Evolutionary conservation across 2,113 vertebrate species (phyloP).

Genomic region (Porphyrio hochstetteri): DNA sequence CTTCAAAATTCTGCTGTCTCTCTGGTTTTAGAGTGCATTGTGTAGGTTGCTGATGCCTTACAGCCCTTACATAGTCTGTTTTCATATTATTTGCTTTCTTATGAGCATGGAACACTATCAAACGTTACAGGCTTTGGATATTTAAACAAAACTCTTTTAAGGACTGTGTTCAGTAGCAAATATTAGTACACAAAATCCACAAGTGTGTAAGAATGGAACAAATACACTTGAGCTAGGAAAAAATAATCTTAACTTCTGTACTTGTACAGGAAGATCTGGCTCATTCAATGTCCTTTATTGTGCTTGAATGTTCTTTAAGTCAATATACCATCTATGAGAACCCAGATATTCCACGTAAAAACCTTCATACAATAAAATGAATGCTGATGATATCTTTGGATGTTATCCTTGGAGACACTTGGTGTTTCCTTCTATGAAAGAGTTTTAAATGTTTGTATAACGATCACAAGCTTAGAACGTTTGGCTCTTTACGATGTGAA

Average conservation of each 20-base stretch:
- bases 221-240: background rate
- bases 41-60: background rate
- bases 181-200: background rate
- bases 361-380: conserved; percentile 14
- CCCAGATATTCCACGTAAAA: background rate
- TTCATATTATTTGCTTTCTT: background rate
- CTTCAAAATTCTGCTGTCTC: background rate
- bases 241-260: background rate
- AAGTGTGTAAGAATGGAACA: conserved; percentile 1
- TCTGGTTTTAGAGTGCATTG: background rate
- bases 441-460: background rate
- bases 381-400: background rate
- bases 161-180: background rate
- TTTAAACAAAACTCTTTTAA: background rate
- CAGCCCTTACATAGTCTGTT: background rate
- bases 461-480: background rate
- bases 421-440: background rate
- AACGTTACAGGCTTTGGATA: background rate
- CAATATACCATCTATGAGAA: background rate
- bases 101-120: background rate
- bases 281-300: conserved; percentile 8
- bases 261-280: conserved; percentile 6
- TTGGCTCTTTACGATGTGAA: background rate
- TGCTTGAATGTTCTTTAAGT: conserved; percentile 24
- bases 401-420: background rate